phyloP scores from a whole-genome alignment of 2,797 vertebrate species.

The Leptodactylus fallax region DNA sequence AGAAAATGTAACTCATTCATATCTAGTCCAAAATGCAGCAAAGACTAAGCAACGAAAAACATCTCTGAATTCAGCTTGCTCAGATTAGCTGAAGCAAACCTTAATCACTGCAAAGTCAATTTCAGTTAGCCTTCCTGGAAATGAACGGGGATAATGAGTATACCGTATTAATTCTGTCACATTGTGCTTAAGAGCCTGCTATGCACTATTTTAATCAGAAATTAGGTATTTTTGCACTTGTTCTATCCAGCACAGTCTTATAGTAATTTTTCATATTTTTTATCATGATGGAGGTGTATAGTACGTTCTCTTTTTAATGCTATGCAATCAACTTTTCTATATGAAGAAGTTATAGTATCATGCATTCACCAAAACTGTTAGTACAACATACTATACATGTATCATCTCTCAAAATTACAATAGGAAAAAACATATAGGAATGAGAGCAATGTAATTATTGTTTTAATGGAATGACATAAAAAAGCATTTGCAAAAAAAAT shows the following conservation, averaged over 20 bases:
- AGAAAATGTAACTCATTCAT: constrained; percentile 46
- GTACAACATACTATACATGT: too few relatives aligned
- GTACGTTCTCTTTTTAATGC: too few relatives aligned
- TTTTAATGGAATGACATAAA: neutral
- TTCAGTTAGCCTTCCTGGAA: constrained; percentile 34
- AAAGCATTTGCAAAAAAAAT: neutral
- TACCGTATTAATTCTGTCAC: constrained; percentile 55
- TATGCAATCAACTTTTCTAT: too few relatives aligned
- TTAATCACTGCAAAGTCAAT: constrained; percentile 42
- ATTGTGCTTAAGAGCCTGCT: neutral
- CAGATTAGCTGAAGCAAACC: constrained; percentile 28
- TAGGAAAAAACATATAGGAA: too few relatives aligned
- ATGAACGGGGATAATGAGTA: constrained; percentile 44
- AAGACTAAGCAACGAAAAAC: constrained; percentile 11
- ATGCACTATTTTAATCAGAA: neutral
- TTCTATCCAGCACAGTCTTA: neutral
- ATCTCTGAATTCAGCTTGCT: constrained; percentile 3
- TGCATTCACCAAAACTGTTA: too few relatives aligned
- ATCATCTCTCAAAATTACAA: too few relatives aligned
- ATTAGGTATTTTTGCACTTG: neutral
- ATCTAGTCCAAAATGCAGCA: constrained; percentile 41
- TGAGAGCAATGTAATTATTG: too few relatives aligned
- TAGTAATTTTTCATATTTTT: too few relatives aligned
- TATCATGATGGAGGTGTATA: too few relatives aligned
- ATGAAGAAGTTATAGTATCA: too few relatives aligned